These are phyloP conservation scores for Ammodytes marinus DNA, from an alignment of 2,113 vertebrate genomes.

Conservation along the genomic window DNA sequence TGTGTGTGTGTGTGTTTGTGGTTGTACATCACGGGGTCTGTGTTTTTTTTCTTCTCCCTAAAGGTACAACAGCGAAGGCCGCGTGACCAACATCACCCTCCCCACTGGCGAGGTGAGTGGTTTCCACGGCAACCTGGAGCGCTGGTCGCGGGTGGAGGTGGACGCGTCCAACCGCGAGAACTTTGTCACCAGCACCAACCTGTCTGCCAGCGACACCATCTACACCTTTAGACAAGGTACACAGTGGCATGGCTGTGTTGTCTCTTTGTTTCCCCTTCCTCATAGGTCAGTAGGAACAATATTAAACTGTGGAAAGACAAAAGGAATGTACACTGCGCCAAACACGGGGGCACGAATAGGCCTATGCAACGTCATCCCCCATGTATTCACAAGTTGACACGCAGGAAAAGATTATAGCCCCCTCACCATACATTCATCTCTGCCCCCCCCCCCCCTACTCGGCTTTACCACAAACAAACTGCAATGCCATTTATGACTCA, in stretches of 20 bases:
- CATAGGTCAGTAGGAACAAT: neutral
- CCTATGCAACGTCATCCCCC: neutral
- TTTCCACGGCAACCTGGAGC: slow-evolving; percentile 94
- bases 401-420: slow-evolving; percentile 6
- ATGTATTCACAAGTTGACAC: slow-evolving; percentile 1
- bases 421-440: neutral
- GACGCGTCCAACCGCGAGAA: slow-evolving; percentile 93
- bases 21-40: slow-evolving; percentile 22
- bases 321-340: neutral
- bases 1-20: neutral
- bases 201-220: slow-evolving; percentile 94
- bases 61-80: slow-evolving; percentile 94
- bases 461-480: slow-evolving; percentile 7
- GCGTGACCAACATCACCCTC: slow-evolving; percentile 94
- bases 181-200: slow-evolving; percentile 93
- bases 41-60: slow-evolving; percentile 34
- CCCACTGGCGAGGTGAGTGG: slow-evolving; percentile 95
- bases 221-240: slow-evolving; percentile 96
- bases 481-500: slow-evolving; percentile 50
- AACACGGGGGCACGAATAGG: neutral
- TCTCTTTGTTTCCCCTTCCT: neutral
- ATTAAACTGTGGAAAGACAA: neutral
- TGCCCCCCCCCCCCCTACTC: neutral
- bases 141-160: slow-evolving; percentile 91
- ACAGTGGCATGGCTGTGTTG: neutral